Percentiles rank a stretch among this genome's conserved stretches.
Conservation (phyloP, 2,888 invertebrate genomes). For the Morpho deidamia region DNA sequence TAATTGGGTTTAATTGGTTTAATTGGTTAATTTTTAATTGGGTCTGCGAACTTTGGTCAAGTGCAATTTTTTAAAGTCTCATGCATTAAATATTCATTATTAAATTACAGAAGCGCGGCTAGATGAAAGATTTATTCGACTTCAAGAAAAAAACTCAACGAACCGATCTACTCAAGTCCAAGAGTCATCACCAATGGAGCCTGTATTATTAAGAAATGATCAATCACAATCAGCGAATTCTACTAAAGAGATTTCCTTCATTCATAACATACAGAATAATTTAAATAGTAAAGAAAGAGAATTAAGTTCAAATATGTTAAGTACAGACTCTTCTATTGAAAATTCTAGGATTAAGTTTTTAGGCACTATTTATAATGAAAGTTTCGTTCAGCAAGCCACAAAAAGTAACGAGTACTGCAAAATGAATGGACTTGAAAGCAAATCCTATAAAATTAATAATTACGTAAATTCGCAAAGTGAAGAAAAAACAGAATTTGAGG, state of each 20-base stretch:
- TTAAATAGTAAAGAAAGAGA: slow-evolving; percentile 22
- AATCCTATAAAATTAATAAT: background rate
- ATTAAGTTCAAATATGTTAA: slow-evolving; percentile 14
- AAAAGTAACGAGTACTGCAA: slow-evolving; percentile 2
- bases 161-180: slow-evolving; percentile 40
- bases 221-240: slow-evolving; percentile 5
- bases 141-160: slow-evolving; percentile 32
- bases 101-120: slow-evolving; percentile 42
- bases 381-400: background rate
- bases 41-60: too few species aligned
- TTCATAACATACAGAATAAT: slow-evolving; percentile 38
- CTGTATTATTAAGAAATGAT: slow-evolving; percentile 7
- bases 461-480: background rate
- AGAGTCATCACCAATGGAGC: slow-evolving; percentile 27
- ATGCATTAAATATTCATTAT: background rate
- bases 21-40: too few species aligned
- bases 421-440: background rate
- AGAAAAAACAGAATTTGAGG: background rate
- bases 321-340: slow-evolving; percentile 10
- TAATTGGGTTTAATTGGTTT: too few species aligned
- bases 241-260: slow-evolving; percentile 33
- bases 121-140: slow-evolving; percentile 36
- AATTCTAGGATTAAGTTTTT: slow-evolving; percentile 18
- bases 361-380: slow-evolving; percentile 15
- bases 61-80: too few species aligned